These are phyloP conservation scores for Protaetia brevitarsis DNA, from an alignment of 1,140 invertebrate genomes.

Conservation along the genomic window DNA sequence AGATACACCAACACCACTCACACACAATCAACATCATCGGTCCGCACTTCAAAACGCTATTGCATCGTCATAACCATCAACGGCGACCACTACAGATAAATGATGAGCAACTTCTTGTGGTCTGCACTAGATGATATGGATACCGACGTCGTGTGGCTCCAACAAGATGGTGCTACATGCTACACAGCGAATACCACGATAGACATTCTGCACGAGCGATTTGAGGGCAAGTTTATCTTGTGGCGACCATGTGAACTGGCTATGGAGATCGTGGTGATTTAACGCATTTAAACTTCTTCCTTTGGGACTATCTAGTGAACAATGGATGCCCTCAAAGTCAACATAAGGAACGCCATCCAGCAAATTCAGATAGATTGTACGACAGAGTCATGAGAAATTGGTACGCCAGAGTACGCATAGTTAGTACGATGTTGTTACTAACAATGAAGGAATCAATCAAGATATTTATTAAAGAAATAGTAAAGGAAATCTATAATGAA, in stretches of 20 bases:
- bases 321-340: slow-evolving; percentile 2
- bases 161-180: slow-evolving; percentile 34
- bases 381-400: slow-evolving; percentile 13
- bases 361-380: slow-evolving; percentile 18
- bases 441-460: too few species aligned
- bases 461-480: too few species aligned
- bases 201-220: slow-evolving; percentile 27
- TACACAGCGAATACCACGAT: slow-evolving; percentile 29
- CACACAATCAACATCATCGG: slow-evolving; percentile 24
- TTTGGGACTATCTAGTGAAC: not conserved
- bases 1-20: not conserved
- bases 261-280: slow-evolving; percentile 7
- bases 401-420: too few species aligned
- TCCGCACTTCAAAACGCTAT: slow-evolving; percentile 2
- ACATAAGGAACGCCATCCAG: not conserved
- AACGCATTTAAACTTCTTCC: not conserved
- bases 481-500: too few species aligned
- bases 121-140: slow-evolving; percentile 33
- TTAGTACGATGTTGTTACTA: too few species aligned
- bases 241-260: not conserved
- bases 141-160: slow-evolving; percentile 33
- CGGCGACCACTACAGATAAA: too few species aligned
- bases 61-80: not conserved
- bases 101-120: slow-evolving; percentile 25
- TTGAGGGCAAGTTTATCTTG: not conserved